Percentiles rank a stretch among this genome's conserved stretches.
These are phyloP conservation scores for Eilema sororculum DNA, from an alignment of 2,888 invertebrate genomes.

Conservation along the genomic window DNA sequence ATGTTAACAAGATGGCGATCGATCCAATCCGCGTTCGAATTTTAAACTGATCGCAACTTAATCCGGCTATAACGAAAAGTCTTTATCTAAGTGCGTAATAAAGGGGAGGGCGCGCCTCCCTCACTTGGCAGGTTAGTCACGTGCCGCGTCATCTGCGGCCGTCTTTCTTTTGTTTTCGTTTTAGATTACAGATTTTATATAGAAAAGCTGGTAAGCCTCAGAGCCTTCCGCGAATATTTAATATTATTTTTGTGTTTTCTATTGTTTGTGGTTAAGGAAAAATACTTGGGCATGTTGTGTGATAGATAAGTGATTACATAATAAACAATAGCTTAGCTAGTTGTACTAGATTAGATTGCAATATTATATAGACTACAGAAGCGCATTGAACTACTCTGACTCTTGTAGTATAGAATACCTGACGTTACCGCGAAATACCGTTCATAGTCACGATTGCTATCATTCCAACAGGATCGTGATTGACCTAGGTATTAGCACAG, in stretches of 20 bases:
- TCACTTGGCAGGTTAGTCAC: conserved; percentile 66
- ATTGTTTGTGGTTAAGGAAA: conserved; percentile 15
- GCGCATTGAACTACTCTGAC: no score
- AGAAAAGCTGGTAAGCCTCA: conserved; percentile 41
- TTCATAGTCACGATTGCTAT: no score
- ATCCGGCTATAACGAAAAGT: conserved; percentile 69
- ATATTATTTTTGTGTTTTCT: conserved; percentile 15
- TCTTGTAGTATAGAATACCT: no score
- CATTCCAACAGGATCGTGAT: no score
- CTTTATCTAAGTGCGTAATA: conserved; percentile 60
- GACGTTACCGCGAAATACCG: no score
- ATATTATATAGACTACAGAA: no score
- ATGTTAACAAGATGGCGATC: conserved; percentile 39
- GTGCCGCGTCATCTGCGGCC: conserved; percentile 73
- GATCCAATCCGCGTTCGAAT: conserved; percentile 40
- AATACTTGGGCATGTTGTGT: not conserved
- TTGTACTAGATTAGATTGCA: no score
- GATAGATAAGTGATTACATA: not conserved
- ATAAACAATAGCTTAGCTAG: no score
- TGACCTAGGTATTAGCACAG: no score
- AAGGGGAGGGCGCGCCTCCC: conserved; percentile 28
- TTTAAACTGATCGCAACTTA: conserved; percentile 72
- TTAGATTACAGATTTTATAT: conserved; percentile 45
- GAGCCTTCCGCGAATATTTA: conserved; percentile 21
- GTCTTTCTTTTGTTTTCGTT: conserved; percentile 63